Evolutionary conservation across 2,797 vertebrate species (phyloP).

Genomic region (Protosalanx chinensis): DNA sequence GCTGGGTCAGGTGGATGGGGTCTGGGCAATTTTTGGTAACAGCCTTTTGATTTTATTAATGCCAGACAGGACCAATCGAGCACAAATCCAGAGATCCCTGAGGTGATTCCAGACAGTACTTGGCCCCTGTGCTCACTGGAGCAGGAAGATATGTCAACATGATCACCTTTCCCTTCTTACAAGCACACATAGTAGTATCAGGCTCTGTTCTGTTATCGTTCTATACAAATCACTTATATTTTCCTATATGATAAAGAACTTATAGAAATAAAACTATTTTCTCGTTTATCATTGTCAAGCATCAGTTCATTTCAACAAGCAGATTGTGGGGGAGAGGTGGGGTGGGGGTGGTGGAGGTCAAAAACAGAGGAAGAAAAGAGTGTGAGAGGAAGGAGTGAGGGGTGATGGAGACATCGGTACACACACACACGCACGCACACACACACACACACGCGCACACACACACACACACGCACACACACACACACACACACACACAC

Average conservation of each 20-base stretch:
- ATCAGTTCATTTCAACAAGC: slow-evolving; percentile 45
- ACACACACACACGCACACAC: too few relatives aligned
- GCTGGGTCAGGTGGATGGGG: too few relatives aligned
- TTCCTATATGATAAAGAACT: slow-evolving; percentile 37
- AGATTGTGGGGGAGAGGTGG: slow-evolving; percentile 18
- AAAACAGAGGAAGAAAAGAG: slow-evolving; percentile 28
- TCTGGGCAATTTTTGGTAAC: too few relatives aligned
- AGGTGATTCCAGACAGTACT: slow-evolving; percentile 4
- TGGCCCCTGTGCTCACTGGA: slow-evolving; percentile 34
- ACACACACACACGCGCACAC: too few relatives aligned
- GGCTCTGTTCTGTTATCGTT: slow-evolving; percentile 21
- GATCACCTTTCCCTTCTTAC: slow-evolving; percentile 23
- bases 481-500: too few relatives aligned
- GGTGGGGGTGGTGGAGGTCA: slow-evolving; percentile 25
- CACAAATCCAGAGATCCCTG: too few relatives aligned
- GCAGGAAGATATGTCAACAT: slow-evolving; percentile 38
- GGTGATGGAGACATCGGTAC: not conserved
- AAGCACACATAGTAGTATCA: slow-evolving; percentile 24
- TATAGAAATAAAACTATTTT: slow-evolving; percentile 49
- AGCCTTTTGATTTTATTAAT: too few relatives aligned
- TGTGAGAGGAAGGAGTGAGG: not conserved
- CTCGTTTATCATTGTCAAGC: slow-evolving; percentile 48
- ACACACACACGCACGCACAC: too few relatives aligned
- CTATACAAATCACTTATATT: slow-evolving; percentile 52
- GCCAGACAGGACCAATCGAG: too few relatives aligned